Base-by-base conservation (phyloP, 2,797 vertebrate species). In the Lepus townsendii region DNA sequence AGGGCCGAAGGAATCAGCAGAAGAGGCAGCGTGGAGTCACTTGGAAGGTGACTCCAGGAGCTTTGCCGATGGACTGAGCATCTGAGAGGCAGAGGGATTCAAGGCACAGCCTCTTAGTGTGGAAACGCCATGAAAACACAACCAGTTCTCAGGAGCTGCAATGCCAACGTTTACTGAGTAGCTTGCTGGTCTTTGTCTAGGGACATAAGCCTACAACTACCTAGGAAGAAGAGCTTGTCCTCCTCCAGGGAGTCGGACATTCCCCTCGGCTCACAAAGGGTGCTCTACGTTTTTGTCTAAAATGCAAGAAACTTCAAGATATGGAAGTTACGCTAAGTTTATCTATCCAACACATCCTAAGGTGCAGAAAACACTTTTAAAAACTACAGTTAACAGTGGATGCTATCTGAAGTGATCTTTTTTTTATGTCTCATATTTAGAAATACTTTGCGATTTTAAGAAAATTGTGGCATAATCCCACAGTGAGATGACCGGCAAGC, bases 331-430 rank as follows among this genome's bases (percentile, higher is more conserved):
- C 11, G 3, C 17, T 69, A 83, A 47, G 24, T 83, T 86, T 84
- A 54, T 93, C 88, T 87, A 87, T 91, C 68, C 69, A 80, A 13
- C 11, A 63, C 22, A 3, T n/a, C 35, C 42, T 77, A 88, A 88
- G 17, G 50, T 16, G 83, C 12, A 75, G 42, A 83, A 96, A 91
- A 68, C 17, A 71, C 50, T 84, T 75, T 63, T 47, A 1, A 63
- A 93, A 90, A 47, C 65, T 72, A 92, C 93, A 7, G 17, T 62
- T 9, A 78, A n/a, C 30, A 78, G 78, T 93, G 84, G 22, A 89
- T 90, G 86, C 69, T 57, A 69, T 79, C 54, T 38, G 2, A 90
- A 82, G 47, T 62, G 63, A n/a, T 50, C 4, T 65, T n/a, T 75
- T 84, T 62, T 22, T 57, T 80, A 54, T 7, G 3, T 69, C 24